Evolutionary conservation across 2,888 invertebrate genomes (phyloP), one percentile per base, ranked within the genome.

Genomic region (Nomada hirtipes): DNA sequence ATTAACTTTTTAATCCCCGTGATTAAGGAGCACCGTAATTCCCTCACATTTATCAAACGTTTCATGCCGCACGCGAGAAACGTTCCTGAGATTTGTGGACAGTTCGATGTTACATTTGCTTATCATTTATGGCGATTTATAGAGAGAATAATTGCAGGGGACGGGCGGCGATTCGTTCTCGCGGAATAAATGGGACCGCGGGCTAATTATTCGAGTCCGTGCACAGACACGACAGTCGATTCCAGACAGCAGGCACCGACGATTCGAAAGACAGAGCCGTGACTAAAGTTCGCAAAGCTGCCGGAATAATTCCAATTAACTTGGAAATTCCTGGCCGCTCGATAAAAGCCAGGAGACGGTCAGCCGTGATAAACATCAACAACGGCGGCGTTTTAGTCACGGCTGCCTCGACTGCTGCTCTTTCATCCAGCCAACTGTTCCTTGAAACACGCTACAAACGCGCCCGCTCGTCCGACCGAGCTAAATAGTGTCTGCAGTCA

Each of bases 331-430:
- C 18, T 11, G 67, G 47, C 29, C 29, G 59, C 18, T 59, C 59
- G 70, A 60, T 70, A 80, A 71, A 74, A 80, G 50, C 59, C 23
- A 67, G 60, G 72, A 55, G 71, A 77, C 64, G 65, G 69, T 44
- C 71, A 67, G 23, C 36, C 79, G 60, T 29, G 69, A 68, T 77
- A 81, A 81, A 77, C 65, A 81, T 72, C 74, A 77, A 81, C 83
- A 77, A 83, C 80, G 68, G 60, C 71, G 64, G 60, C 59, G 68
- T 69, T 53, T 77, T 75, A 20, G 26, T 53, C 50, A 1, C 26
- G 18, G 67, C 18, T 68, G 68, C 70, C 68, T 52, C 64, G 52
- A 23, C 60, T 15, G n/a, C n/a, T 70, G 70, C 70, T 70, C 70
- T 69, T 69, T 69, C 69, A 59, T 69, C 47, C 69, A 29, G 23